Conservation (phyloP, 2,113 vertebrate genomes). For the Lipophrys pholis region DNA sequence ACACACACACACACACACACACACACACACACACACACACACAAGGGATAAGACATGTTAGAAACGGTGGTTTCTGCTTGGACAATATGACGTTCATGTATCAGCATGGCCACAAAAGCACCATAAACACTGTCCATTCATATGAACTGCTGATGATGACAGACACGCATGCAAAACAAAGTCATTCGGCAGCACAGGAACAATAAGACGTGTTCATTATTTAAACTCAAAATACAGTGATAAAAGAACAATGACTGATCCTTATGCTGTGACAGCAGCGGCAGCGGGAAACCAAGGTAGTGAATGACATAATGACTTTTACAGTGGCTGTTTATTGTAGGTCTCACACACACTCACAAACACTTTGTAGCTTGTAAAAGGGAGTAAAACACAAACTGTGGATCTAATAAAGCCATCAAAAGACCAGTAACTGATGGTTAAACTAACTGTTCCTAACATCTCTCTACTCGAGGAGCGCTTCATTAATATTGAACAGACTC, state of each 20-base stretch:
- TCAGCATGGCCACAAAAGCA: constrained; percentile 37
- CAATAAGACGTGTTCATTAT: constrained; percentile 10
- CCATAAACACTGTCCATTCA: constrained; percentile 30
- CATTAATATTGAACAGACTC: too few species aligned
- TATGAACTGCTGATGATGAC: constrained; percentile 6
- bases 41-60: constrained; percentile 70
- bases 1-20: constrained; percentile 18
- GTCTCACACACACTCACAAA: background rate
- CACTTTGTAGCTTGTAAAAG: background rate
- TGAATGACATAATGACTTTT: background rate
- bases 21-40: constrained; percentile 35
- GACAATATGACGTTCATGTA: constrained; percentile 38
- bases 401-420: too few species aligned
- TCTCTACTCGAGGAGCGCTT: too few species aligned
- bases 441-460: too few species aligned
- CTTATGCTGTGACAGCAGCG: background rate
- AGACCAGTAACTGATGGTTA: too few species aligned
- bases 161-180: constrained; percentile 41
- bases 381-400: too few species aligned
- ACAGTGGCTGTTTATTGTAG: background rate
- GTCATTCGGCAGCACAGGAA: background rate
- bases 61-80: constrained; percentile 28
- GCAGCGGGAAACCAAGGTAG: background rate
- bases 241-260: background rate
- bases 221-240: background rate